phyloP scores from a whole-genome alignment of 2,797 vertebrate genomes.

The Oryzias dopingdopingensis region DNA sequence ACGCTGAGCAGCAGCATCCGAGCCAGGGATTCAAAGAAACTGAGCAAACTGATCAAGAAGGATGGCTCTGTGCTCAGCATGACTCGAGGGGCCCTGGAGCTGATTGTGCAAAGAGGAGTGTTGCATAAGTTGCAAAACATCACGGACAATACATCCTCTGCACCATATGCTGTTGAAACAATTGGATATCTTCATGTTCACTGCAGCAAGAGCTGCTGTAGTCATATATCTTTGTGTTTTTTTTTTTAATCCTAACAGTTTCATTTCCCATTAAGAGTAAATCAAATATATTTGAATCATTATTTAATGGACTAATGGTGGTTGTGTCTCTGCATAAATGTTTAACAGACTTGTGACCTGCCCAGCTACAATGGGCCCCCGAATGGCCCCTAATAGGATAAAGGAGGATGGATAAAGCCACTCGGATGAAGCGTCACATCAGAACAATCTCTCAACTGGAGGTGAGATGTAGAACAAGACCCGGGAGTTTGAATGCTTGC shows the following conservation, averaged over 20 bases:
- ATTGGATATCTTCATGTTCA: background rate
- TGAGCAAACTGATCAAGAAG: slow-evolving; percentile 1
- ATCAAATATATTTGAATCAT: too few species aligned
- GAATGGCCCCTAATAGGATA: background rate
- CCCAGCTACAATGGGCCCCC: background rate
- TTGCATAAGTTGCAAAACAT: background rate
- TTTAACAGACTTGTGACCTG: too few species aligned
- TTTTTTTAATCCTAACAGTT: too few species aligned
- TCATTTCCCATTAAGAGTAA: too few species aligned
- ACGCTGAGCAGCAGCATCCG: background rate
- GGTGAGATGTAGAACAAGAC: too few species aligned
- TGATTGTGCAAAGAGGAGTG: background rate
- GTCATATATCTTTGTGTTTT: too few species aligned
- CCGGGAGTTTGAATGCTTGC: background rate
- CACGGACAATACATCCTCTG: background rate
- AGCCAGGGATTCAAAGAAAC: slow-evolving; percentile 1
- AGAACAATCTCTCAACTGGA: background rate
- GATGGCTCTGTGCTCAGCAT: background rate
- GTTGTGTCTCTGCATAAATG: too few species aligned
- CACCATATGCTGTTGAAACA: background rate
- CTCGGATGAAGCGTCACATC: background rate
- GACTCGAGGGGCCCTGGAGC: background rate
- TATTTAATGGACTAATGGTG: too few species aligned
- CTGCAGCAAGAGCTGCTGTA: too few species aligned
- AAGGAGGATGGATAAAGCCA: background rate